Evolutionary conservation across 1,140 invertebrate species (phyloP), one percentile per base, ranked within the genome.

Genomic region (Aethina tumida): DNA sequence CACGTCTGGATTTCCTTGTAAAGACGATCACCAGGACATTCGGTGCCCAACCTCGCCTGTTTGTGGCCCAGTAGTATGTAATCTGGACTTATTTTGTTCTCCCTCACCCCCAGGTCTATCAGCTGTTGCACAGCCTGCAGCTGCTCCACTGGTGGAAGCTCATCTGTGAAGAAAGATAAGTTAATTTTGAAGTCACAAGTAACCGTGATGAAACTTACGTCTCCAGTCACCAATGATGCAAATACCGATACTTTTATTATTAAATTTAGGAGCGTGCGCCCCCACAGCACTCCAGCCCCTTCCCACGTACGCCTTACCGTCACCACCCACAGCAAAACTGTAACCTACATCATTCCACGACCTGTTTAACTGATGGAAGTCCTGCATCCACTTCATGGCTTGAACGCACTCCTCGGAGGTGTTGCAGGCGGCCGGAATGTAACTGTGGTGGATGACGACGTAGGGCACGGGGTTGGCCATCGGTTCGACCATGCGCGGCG

Each of bases 371-470:
- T 60, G 52, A 49, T 77, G 75, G 9, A 62, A 66, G 39, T 70
- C 53, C 48, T 77, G 75, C 67, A 78, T 74, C 40, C 38, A 54
- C 34, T 62, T 58, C 69, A 77, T 65, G 20, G 73, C 60, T 18
- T 56, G 41, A 17, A 55, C 53, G 48, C 75, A 79, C 5, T 48
- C 50, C 5, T 41, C 33, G 9, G 73, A 64, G 39, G 43, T 74
- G 10, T 56, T 53, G 50, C 84, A 87, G 0, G 69, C 74, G 2
- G 35, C 29, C 1, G 74, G 76, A 22, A 59, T 65, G 43, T 73
- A 74, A 0, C 79, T 77, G 53, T 87, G 84, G 63, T 84, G 82
- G 32, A 86, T 81, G 38, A 88, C 77, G 1, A 85, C 81, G 41
- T 73, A 81, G 1, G 75, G 71, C 1, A 84, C 74, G 2, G 84